Evolutionary conservation across 1,140 invertebrate genomes (phyloP), one percentile per base, ranked within the genome.

Genomic region (Pollicipes pollicipes): DNA sequence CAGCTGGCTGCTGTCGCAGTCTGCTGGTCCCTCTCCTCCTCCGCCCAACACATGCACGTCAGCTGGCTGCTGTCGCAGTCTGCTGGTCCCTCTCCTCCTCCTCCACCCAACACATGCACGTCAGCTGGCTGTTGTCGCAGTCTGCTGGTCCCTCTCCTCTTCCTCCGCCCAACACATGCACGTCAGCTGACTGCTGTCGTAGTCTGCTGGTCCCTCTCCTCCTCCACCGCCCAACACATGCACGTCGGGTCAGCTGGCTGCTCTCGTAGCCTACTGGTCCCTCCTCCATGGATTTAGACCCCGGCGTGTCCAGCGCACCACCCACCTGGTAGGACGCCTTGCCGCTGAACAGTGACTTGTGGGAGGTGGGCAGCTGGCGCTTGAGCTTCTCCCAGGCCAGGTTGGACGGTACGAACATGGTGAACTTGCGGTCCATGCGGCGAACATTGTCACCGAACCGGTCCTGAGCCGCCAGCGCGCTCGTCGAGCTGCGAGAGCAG

Each of bases 371-470:
- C 76, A 85, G 85, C 66, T 83, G 82, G 66, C 85, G 82, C 77
- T 87, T 83, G 71, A 88, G 85, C 68, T 79, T 77, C 13, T 76
- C 73, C 82, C 82, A 97, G 21, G 93, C 94, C 73, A 86, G 85
- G 76, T 97, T 88, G 24, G 87, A 83, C 0, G 94, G 93, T 0
- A 93, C 93, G 77, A 97, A 95, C 77, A 90, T 93, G 0, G 94
- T 97, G 79, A 88, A 96, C 45, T 88, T 86, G 72, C 88, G 88
- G 70, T 85, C 86, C 35, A 86, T 84, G 73, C 90, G 86, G 72
- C 64, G 3, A 21, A 66, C 64, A 10, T 24, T 24, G 3, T 17
- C 3, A 1, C 8, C 10, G 28, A 66, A 66, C n/a, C 26, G 10
- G 64, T 4, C 26, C 64, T 66, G 64, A 8, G 13, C 28, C 64